Base-by-base conservation (phyloP, 2,113 vertebrate genomes). In the Recurvirostra avosetta region DNA sequence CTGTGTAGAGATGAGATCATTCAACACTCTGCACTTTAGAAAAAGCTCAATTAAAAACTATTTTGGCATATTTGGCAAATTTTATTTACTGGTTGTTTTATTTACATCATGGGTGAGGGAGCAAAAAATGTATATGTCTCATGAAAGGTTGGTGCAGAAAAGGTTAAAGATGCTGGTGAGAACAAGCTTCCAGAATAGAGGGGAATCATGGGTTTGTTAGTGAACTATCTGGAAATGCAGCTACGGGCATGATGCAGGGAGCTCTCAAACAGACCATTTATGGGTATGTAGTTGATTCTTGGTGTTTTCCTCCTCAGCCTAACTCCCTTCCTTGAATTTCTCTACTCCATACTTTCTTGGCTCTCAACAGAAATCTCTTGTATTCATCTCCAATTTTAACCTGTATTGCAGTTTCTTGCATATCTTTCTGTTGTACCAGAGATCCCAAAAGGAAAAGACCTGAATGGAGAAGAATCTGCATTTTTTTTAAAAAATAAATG, bases 151-250 rank as follows among this genome's bases (percentile, higher is more conserved):
- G n/a, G 1, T 63, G 9, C 8, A 55, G 58, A 78, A 71, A 80
- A 79, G 15, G 5, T 49, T 53, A 20, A 76, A 72, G 36, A 45
- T 26, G 32, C 15, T 68, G 67, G 3, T 40, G 30, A 88, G 63
- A 93, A 13, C 15, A 82, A 40, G 30, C 20, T 78, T 30, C 30
- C 30, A 67, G 56, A 78, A 66, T 34, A 82, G 38, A 41, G 23
- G 11, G 41, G 21, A 72, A 34, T 3, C 0, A 0, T 15, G 13
- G 18, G 8, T 26, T 27, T 52, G 7, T 40, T 36, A 72, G 9
- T 38, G 45, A 75, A 41, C 15, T 19, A 15, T 12, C 32, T 94
- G 45, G 52, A 86, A 95, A 55, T 36, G 11, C 66, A 75, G 45
- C 15, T 76, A 49, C 5, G 8, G 53, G n/a, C 8, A 59, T 6